Percentiles rank a stretch among this genome's conserved stretches.
These are phyloP conservation scores for Bombus terrestris DNA, from an alignment of 1,140 invertebrate genomes.

Conservation along the genomic window DNA sequence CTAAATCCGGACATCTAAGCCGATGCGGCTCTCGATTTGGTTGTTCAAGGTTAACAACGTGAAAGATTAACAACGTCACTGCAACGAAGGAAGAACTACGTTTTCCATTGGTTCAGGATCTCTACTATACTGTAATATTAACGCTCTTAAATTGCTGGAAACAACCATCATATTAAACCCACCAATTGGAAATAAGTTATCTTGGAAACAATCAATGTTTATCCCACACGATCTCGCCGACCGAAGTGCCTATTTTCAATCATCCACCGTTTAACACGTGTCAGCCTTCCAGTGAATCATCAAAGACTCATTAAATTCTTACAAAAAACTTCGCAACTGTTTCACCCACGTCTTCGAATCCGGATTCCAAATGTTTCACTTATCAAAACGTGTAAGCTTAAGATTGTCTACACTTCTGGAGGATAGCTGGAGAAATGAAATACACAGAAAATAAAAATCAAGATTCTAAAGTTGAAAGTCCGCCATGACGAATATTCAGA, in stretches of 20 bases:
- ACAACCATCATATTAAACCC: neutral
- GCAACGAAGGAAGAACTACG: neutral
- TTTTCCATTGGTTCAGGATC: neutral
- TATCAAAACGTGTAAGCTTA: neutral
- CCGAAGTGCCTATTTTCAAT: neutral
- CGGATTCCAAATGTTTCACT: neutral
- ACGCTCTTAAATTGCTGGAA: neutral
- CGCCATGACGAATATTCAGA: no score
- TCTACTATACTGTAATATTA: neutral
- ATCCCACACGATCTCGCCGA: conserved; percentile 13
- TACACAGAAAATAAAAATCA: no score
- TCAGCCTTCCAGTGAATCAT: conserved; percentile 20
- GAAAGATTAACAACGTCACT: conserved; percentile 5
- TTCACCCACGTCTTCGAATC: neutral
- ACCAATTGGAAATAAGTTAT: neutral
- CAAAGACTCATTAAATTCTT: neutral
- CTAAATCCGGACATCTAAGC: neutral
- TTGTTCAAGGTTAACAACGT: neutral
- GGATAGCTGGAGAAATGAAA: no score
- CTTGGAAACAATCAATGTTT: conserved; percentile 11
- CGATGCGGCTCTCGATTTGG: neutral
- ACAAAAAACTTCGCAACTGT: neutral
- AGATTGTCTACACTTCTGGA: neutral
- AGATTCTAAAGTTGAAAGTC: no score
- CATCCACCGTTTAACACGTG: conserved; percentile 16